phyloP scores from a whole-genome alignment of 1,140 invertebrate genomes.

The Magallana angulata region DNA sequence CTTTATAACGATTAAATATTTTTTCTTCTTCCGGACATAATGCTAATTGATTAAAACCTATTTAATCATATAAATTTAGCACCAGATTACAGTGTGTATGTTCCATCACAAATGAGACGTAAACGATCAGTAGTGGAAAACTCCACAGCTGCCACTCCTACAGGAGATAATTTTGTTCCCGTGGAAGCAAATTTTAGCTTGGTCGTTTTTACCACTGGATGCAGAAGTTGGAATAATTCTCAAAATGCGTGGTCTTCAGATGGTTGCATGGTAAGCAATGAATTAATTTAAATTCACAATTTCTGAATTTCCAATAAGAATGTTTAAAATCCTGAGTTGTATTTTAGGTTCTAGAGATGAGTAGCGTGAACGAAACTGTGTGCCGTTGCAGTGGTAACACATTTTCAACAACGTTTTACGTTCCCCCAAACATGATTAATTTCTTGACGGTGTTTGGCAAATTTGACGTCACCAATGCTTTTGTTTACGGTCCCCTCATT shows the following conservation, averaged over 20 bases:
- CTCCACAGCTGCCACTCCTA: background rate
- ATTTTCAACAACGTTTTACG: constrained; percentile 75
- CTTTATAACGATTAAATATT: background rate
- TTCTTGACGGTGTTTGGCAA: constrained; percentile 80
- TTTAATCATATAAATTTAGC: background rate
- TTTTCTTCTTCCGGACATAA: background rate
- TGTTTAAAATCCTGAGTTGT: background rate
- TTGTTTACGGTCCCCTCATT: constrained; percentile 77
- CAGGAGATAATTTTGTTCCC: background rate
- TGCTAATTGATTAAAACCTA: background rate
- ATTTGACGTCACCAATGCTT: constrained; percentile 65
- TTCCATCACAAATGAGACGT: background rate
- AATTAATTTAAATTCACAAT: background rate
- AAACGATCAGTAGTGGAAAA: background rate
- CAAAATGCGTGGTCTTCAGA: constrained; percentile 31
- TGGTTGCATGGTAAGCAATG: constrained; percentile 28
- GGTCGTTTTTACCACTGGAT: constrained; percentile 45
- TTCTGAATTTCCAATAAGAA: background rate
- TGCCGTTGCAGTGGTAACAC: constrained; percentile 53
- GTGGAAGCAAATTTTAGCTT: constrained; percentile 39
- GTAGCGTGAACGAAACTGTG: constrained; percentile 42
- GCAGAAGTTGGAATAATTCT: constrained; percentile 54
- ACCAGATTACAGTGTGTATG: constrained; percentile 31
- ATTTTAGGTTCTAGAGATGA: constrained; percentile 46
- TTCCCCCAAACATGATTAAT: constrained; percentile 81